A percentile compares a stretch with the other conserved stretches of the same genome.
Conservation (phyloP, 2,797 vertebrate genomes). For the Cyclura pinguis region DNA sequence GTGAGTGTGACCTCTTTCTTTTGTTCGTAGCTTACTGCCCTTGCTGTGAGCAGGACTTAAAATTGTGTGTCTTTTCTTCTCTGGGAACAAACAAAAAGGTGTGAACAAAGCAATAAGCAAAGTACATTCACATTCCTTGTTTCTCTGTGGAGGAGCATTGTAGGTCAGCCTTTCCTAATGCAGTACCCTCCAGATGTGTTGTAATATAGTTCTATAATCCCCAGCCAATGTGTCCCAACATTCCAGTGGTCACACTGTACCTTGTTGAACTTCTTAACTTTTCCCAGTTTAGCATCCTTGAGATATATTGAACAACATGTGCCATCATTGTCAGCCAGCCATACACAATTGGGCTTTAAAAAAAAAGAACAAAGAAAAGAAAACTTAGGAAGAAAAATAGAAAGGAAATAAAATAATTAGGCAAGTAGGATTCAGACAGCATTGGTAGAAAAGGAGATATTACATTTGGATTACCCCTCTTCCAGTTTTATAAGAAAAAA, state of each 20-base stretch:
- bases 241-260: too few relatives aligned
- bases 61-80: neutral
- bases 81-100: neutral
- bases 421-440: slow-evolving; percentile 35
- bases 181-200: neutral
- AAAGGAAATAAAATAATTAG: too few relatives aligned
- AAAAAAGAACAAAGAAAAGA: slow-evolving; percentile 26
- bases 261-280: too few relatives aligned
- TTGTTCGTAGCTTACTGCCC: neutral
- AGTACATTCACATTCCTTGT: neutral
- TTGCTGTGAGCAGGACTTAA: neutral
- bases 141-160: neutral
- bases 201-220: too few relatives aligned
- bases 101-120: too few relatives aligned
- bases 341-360: neutral
- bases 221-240: too few relatives aligned
- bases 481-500: slow-evolving; percentile 73
- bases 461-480: neutral
- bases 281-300: too few relatives aligned
- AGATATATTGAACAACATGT: neutral
- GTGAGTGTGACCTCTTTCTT: neutral
- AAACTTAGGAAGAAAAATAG: neutral
- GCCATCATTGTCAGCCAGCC: neutral
- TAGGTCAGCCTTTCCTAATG: too few relatives aligned
- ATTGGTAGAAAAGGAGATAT: slow-evolving; percentile 31